A percentile compares a stretch with the other conserved stretches of the same genome.
Conservation (phyloP, 2,797 vertebrate species). For the Pseudochaenichthys georgianus region DNA sequence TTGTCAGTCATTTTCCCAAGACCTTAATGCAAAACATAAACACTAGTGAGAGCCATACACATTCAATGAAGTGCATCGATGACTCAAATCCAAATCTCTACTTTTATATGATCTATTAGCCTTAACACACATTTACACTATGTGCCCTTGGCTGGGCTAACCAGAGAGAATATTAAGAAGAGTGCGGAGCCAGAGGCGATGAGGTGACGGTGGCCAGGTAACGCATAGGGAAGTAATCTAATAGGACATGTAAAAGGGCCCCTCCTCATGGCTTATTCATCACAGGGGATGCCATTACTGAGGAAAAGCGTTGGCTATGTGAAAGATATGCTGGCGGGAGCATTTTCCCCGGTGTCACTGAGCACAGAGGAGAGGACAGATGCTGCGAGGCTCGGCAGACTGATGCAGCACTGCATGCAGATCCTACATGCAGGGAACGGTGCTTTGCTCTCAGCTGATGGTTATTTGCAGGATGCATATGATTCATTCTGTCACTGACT, state of each 20-base stretch:
- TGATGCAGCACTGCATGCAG: constrained; percentile 69
- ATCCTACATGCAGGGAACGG: constrained; percentile 49
- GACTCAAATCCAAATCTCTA: constrained; percentile 33
- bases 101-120: constrained; percentile 38
- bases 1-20: constrained; percentile 8
- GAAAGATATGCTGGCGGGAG: constrained; percentile 75
- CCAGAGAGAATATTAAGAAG: constrained; percentile 49
- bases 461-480: constrained; percentile 36
- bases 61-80: constrained; percentile 28
- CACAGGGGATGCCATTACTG: constrained; percentile 82
- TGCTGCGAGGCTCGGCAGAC: constrained; percentile 49
- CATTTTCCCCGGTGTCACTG: constrained; percentile 75
- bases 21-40: constrained; percentile 25
- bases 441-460: constrained; percentile 38
- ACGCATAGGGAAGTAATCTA: constrained; percentile 76
- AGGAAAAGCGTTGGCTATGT: constrained; percentile 64
- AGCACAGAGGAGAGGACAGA: constrained; percentile 69
- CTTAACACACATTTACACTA: constrained; percentile 47
- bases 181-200: constrained; percentile 51
- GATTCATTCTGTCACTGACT: constrained; percentile 28
- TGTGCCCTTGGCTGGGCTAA: constrained; percentile 51
- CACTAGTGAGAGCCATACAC: constrained; percentile 12
- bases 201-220: constrained; percentile 75
- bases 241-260: constrained; percentile 83
- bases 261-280: constrained; percentile 86